Base-by-base conservation (phyloP, 2,888 invertebrate species). In the Leucophenga montana region DNA sequence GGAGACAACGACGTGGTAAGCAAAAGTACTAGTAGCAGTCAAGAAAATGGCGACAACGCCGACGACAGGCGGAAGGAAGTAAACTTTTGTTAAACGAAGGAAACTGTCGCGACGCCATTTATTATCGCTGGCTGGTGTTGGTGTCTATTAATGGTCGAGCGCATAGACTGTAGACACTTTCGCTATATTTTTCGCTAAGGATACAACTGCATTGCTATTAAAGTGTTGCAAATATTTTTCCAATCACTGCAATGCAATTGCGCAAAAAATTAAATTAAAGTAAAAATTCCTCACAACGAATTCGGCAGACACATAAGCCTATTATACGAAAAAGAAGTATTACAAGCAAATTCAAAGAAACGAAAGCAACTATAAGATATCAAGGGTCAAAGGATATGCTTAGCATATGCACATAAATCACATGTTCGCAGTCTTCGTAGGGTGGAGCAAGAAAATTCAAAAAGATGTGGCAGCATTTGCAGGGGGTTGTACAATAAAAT, bases 31-130 rank as follows among this genome's bases (percentile, higher is more conserved):
- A n/a, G n/a, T n/a, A 39, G 39, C 11, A 39, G 39, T 39, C 39
- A 39, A 39, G 39, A 39, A 39, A 39, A 39, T 39, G 8, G 39
- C 39, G 13, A 50, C n/a, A 50, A 50, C 18, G 16, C 50, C 16
- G 18, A 76, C 76, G 75, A 46, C 62, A 64, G 31, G 5, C 62
- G 67, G 50, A 59, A 59, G 67, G 61, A 68, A 53, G 18, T 27
- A 14, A 84, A 84, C 78, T 84, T 77, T 83, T 74, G 79, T 74
- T 75, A 82, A 81, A 39, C 39, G 39, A 85, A 80, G 80, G 82
- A 85, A 86, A 85, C 80, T 86, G 86, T 86, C 86, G 86, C 87
- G 86, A 84, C 86, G 84, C 82, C 87, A 86, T 86, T 86, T 85
- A 86, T 86, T 85, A 86, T 80, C 77, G 81, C 66, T 77, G 61